phyloP scores from a whole-genome alignment of 2,888 invertebrate species.

The Colostygia pectinataria region DNA sequence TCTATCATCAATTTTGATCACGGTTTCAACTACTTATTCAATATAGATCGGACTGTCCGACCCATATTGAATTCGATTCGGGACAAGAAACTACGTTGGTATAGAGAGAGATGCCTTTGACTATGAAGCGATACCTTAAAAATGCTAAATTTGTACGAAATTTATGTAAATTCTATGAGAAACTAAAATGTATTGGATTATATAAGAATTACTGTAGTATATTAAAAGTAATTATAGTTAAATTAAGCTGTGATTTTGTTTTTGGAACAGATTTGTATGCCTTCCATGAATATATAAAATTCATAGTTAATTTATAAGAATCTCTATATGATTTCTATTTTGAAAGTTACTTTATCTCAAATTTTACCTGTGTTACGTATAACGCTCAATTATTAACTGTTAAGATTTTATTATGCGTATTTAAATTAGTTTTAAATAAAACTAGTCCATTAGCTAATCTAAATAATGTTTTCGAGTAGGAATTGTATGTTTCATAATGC shows the following conservation, averaged over 20 bases:
- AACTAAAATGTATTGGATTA: slow-evolving; percentile 32
- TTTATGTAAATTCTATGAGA: slow-evolving; percentile 36
- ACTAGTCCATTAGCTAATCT: slow-evolving; percentile 63
- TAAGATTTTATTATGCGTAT: slow-evolving; percentile 35
- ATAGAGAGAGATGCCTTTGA: not conserved
- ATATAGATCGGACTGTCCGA: too few species aligned
- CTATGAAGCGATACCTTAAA: not conserved
- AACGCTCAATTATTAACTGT: slow-evolving; percentile 71
- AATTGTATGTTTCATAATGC: slow-evolving; percentile 44
- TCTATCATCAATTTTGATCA: not conserved
- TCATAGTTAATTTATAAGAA: slow-evolving; percentile 37
- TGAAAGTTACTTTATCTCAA: slow-evolving; percentile 34
- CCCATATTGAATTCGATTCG: too few species aligned
- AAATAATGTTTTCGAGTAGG: slow-evolving; percentile 44
- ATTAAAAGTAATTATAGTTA: slow-evolving; percentile 14
- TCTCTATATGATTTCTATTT: slow-evolving; percentile 36
- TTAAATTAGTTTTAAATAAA: slow-evolving; percentile 27
- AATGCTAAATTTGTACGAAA: slow-evolving; percentile 28
- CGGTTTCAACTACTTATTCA: too few species aligned
- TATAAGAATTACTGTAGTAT: slow-evolving; percentile 22
- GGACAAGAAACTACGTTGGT: not conserved
- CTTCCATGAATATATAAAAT: slow-evolving; percentile 20
- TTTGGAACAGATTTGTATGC: slow-evolving; percentile 34
- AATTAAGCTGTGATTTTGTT: slow-evolving; percentile 41
- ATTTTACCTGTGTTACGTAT: slow-evolving; percentile 54